Percentiles rank a stretch among this genome's conserved stretches.
phyloP scores from a whole-genome alignment of 2,113 vertebrate genomes.

The Sardina pilchardus region DNA sequence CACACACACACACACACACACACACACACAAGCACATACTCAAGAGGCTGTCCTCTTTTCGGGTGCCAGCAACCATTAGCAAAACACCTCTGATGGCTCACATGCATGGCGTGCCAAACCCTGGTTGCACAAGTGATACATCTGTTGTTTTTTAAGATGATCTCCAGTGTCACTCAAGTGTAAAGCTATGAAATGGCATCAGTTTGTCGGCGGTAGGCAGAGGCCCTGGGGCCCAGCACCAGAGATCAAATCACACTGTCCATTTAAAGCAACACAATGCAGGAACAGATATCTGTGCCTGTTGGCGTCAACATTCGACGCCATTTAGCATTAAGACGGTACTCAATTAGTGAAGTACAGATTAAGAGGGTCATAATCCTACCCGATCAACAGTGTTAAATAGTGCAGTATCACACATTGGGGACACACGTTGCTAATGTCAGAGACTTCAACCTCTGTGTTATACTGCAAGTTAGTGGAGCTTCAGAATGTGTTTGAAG shows the following conservation, averaged over 20 bases:
- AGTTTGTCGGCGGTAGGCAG: not conserved
- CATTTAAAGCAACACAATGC: not conserved
- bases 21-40: not conserved
- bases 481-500: no score
- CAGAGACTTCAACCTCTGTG: no score
- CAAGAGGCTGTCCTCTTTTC: not conserved
- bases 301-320: no score
- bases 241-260: not conserved
- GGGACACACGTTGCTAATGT: no score
- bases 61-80: conserved; percentile 5
- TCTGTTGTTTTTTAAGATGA: not conserved
- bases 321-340: no score
- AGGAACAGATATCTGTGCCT: no score
- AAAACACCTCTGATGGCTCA: not conserved
- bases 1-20: not conserved
- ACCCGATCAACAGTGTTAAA: no score
- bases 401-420: no score
- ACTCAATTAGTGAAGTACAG: no score
- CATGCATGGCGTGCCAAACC: not conserved
- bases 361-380: no score
- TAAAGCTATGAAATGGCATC: not conserved
- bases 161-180: not conserved
- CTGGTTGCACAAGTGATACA: not conserved
- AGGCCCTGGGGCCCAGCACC: not conserved
- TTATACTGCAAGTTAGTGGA: no score